Evolutionary conservation across 2,888 invertebrate genomes (phyloP), one percentile per base, ranked within the genome.

Genomic region (Argyresthia goedartella): DNA sequence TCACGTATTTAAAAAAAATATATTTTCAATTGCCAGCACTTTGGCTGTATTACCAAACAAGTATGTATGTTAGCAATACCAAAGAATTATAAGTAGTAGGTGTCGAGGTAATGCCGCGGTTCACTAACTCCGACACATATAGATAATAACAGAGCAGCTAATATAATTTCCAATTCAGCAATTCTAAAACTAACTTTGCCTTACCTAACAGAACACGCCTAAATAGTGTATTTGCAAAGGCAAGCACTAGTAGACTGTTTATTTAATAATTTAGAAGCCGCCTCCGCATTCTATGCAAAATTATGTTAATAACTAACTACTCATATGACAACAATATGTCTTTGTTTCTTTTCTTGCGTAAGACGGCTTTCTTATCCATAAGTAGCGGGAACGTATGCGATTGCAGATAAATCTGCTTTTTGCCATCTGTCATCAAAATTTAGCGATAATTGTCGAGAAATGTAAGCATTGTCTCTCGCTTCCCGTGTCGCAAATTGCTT

Each of bases 251-350:
- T 6, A 25, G 25, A 25, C 25, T 47, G 47, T 34, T 25, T 47
- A 25, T 47, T 48, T 36, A 48, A 15, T 48, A 48, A 48, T 36
- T 50, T 50, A 42, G 50, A 16, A 50, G 11, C 42, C 11, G 11
- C 50, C 50, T 41, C 42, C 33, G 42, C 50, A 50, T 50, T 50
- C 50, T 41, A 50, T 50, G 50, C 42, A 41, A 50, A 50, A 41
- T 16, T 42, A 50, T 50, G 50, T 16, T 50, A 50, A 50, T 50
- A 16, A 16, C 34, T 50, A 16, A 16, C 34, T 6, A 25, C 13
- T 13, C 13, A 34, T 55, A 57, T 55, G 60, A 67, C 68, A 69
- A 66, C 68, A 65, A 16, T 44, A 25, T 63, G 58, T 61, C 65
- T 67, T 69, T 69, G 69, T 67, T 51, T 44, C 41, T 41, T 52